Evolutionary conservation across 1,140 invertebrate species (phyloP), one percentile per base, ranked within the genome.

Genomic region (Sarcophaga peregrina): DNA sequence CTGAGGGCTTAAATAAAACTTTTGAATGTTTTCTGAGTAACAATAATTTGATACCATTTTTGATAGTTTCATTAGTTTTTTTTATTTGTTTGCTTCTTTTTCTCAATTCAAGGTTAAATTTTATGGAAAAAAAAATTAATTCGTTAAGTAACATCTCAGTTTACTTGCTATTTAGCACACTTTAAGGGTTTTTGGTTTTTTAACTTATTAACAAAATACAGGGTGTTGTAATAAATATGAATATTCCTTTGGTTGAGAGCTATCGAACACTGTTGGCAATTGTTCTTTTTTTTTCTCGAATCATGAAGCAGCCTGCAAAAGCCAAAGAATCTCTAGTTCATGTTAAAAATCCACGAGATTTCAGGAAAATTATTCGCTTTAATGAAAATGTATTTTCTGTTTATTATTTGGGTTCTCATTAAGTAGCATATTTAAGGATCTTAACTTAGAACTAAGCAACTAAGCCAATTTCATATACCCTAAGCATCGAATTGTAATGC

Each of bases 111-210:
- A 78, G 75, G 75, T 78, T 78, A 78, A 78, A 52, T 11, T 52
- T 37, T 78, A 8, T 78, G n/a, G 3, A 9, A 75, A 74, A 54
- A 54, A 75, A 46, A 15, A 11, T 78, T 20, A 78, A 17, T 8
- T 20, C 75, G 50, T 17, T 76, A n/a, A 47, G 20, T 78, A 78
- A 68, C 62, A 68, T 68, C n/a, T 78, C 75, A 78, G n/a, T 78
- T 78, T 78, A 78, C 75, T 78, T 52, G 48, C 50, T 78, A 48
- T 50, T 78, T 78, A 78, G 75, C 75, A 78, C 75, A 78, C 75
- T 50, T 78, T 78, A 78, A 76, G 10, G 46, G 0, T 78, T 45
- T 45, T 74, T 74, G 13, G 25, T 25, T 78, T 78, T 52, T 52
- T 47, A 46, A 7, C 8, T 17, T 17, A 46, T 13, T 17, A 17